Base-by-base conservation (phyloP, 1,140 invertebrate genomes). In the Pantala flavescens region DNA sequence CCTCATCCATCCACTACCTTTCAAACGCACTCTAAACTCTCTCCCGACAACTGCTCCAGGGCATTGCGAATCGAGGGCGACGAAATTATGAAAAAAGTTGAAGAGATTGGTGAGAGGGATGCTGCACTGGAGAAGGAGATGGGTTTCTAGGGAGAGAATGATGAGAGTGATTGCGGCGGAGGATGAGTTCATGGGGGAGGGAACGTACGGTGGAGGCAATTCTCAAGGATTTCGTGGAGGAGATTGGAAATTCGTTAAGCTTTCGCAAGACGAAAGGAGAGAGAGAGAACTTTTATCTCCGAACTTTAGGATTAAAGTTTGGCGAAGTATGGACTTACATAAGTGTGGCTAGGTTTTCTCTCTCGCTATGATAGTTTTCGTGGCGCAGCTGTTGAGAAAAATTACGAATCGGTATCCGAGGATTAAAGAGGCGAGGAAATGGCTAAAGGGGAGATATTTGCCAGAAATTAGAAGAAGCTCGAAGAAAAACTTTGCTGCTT, bases 41-140 rank as follows among this genome's bases (percentile, higher is more conserved):
- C 49, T 3, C 49, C 49, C 49, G 14, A 19, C n/a, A 63, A 63
- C 49, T 63, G 49, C 49, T 21, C 14, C n/a, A 21, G 49, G 49
- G 16, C 49, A 63, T 12, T 21, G 49, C 49, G n/a, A 16, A 63
- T 7, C 49, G n/a, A 63, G 49, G 16, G n/a, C 49, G 49, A 16
- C n/a, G 49, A 63, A 63, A 63, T 63, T 63, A 63, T 63, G 49
- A 63, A 63, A 63, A 63, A 63, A 63, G 49, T 63, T 63, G 49
- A 63, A 63, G 49, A 19, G 49, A 21, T 21, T 63, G 49, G 49
- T 7, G 12, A 16, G 49, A 21, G 49, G 49, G 14, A 63, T 16
- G n/a, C 49, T 63, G 49, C 49, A 19, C 49, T 63, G 49, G n/a
- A 63, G 14, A 21, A 21, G n/a, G 49, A 63, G n/a, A 63, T 16